These are phyloP conservation scores for Drosophila pachea DNA, from an alignment of 1,140 invertebrate genomes.

Conservation along the genomic window DNA sequence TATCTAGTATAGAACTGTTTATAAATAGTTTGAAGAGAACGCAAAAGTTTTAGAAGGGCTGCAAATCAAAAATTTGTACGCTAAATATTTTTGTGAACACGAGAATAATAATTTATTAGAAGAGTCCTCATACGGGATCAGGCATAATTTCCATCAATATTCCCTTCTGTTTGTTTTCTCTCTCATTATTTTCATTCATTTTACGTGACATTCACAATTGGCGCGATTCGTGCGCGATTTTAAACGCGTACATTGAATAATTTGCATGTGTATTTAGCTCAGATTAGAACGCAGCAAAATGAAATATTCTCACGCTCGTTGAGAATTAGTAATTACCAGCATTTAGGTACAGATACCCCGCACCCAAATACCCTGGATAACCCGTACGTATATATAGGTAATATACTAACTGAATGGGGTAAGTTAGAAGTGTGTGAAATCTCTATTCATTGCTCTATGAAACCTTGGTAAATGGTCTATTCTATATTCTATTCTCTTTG, in stretches of 20 bases:
- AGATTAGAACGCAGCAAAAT: constrained; percentile 47
- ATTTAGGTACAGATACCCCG: constrained; percentile 1
- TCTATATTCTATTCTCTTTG: background rate
- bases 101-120: too few relatives aligned
- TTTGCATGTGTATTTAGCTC: constrained; percentile 50
- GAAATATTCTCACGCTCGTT: constrained; percentile 71
- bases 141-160: too few relatives aligned
- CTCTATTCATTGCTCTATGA: background rate
- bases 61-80: too few relatives aligned
- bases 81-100: too few relatives aligned
- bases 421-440: constrained; percentile 19
- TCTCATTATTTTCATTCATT: constrained; percentile 48
- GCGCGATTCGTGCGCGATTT: constrained; percentile 43
- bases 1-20: constrained; percentile 32
- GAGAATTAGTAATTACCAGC: constrained; percentile 23
- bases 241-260: constrained; percentile 21
- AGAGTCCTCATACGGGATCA: too few relatives aligned
- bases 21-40: constrained; percentile 23
- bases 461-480: constrained; percentile 5
- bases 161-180: constrained; percentile 24
- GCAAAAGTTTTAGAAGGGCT: constrained; percentile 5
- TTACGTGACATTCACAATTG: constrained; percentile 65
- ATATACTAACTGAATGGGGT: constrained; percentile 18
- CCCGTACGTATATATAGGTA: background rate
- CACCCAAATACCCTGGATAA: background rate